Evolutionary conservation across 2,113 vertebrate genomes (phyloP), one percentile per base, ranked within the genome.

Genomic region (Uria lomvia): DNA sequence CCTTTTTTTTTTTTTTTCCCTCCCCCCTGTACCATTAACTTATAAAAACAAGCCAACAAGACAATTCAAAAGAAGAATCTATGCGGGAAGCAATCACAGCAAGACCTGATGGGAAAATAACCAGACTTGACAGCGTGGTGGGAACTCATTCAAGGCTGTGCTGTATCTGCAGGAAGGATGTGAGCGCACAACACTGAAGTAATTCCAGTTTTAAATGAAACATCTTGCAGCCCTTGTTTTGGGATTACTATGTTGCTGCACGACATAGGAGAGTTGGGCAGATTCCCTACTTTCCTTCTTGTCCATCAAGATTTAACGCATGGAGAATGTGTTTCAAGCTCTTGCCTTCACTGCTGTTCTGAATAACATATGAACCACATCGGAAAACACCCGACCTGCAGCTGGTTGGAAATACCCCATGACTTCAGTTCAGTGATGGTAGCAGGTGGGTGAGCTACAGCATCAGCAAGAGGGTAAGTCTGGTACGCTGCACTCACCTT

Each of bases 31-130:
- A 91, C 92, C 65, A 81, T 92, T 92, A 94, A 90, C 74, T 93
- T 94, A 81, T 56, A 91, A 94, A 95, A 94, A 89, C 85, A 86
- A 88, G 74, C 79, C 91, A 95, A 88, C 42, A 72, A 94, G 92
- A 90, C 68, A 91, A 94, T 81, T 85, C 81, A 71, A 55, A 94
- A 87, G 77, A 83, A 77, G 63, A 65, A 76, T 58, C 65, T 83
- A 22, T 71, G 80, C 52, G 76, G 77, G 49, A 94, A 94, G 76
- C 53, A 36, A 36, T 36, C 87, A 85, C 72, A 94, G 80, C 47
- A 77, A 88, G 85, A 73, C 82, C 81, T 67, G 73, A 83, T 52
- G 88, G 50, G 58, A 80, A 93, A 96, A 95, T 86, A 95, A 94
- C 77, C 55, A 88, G 81, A 71, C 88, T 63, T 91, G 94, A 96